Evolutionary conservation across 2,888 invertebrate species (phyloP).

Genomic region (Drosophila nigricruria): DNA sequence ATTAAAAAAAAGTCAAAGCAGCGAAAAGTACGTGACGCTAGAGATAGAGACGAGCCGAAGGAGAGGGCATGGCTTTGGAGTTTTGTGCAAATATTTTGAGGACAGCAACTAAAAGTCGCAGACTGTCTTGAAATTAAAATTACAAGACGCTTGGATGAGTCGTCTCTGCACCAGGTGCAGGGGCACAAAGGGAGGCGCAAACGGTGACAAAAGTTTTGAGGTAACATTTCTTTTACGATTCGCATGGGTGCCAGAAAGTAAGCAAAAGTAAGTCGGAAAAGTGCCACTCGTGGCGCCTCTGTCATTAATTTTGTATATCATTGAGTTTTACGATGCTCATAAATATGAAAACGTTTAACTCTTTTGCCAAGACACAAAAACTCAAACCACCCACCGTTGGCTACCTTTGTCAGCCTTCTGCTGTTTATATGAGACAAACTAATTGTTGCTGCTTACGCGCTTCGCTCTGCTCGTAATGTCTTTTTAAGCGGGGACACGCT

Average conservation of each 20-base stretch:
- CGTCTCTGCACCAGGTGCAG: constrained; percentile 21
- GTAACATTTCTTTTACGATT: constrained; percentile 79
- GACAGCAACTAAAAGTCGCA: constrained; percentile 68
- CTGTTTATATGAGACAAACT: constrained; percentile 76
- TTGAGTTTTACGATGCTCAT: constrained; percentile 84
- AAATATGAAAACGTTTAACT: constrained; percentile 84
- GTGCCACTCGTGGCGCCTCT: constrained; percentile 65
- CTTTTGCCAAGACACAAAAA: constrained; percentile 60
- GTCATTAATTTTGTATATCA: constrained; percentile 84
- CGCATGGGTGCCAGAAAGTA: constrained; percentile 65
- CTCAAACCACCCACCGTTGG: background rate
- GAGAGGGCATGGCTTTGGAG: background rate
- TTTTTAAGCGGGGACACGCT: constrained; percentile 73
- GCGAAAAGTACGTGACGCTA: constrained; percentile 81
- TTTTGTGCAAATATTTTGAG: constrained; percentile 48
- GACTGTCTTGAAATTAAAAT: constrained; percentile 79
- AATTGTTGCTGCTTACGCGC: constrained; percentile 83
- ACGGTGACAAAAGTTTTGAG: constrained; percentile 71
- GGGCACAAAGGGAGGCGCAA: constrained; percentile 15
- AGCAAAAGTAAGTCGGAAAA: constrained; percentile 45
- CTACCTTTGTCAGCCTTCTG: background rate
- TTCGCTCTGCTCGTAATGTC: constrained; percentile 75
- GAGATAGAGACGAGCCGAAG: constrained; percentile 26
- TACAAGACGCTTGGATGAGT: constrained; percentile 70
- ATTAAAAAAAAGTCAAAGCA: constrained; percentile 82